Conservation (phyloP, 2,113 vertebrate genomes). For the Entomyzon cyanotis region DNA sequence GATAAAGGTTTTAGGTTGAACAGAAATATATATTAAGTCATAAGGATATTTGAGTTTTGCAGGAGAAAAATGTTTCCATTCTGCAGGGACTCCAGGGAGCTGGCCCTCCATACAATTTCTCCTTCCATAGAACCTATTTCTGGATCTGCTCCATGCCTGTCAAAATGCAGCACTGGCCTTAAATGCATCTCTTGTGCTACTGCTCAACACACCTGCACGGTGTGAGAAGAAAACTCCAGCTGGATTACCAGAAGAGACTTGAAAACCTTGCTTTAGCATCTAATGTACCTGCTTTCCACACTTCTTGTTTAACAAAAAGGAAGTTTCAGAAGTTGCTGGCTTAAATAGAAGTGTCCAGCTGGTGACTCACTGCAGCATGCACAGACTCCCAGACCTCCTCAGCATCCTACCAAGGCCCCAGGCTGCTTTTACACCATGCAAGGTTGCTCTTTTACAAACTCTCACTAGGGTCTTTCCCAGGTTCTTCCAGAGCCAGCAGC, state of each 20-base stretch:
- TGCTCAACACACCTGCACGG: neutral
- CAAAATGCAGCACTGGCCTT: neutral
- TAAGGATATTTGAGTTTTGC: neutral
- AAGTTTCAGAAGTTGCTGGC: neutral
- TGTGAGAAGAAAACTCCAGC: neutral
- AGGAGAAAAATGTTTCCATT: neutral
- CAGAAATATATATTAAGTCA: neutral
- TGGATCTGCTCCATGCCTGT: neutral
- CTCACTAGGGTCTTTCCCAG: neutral
- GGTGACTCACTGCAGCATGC: neutral
- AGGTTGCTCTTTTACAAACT: neutral
- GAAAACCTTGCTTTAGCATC: neutral
- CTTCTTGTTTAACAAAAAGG: neutral
- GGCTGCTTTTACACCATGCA: neutral
- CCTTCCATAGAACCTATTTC: neutral
- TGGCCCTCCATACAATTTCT: neutral
- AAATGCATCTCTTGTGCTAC: neutral
- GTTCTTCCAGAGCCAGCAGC: neutral
- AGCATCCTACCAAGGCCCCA: rapidly evolving
- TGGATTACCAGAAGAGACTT: neutral
- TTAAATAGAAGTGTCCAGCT: neutral
- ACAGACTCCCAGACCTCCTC: neutral
- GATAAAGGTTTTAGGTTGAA: neutral
- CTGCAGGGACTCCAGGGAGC: neutral
- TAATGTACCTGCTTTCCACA: neutral